Base-by-base conservation (phyloP, 2,888 invertebrate genomes). In the Electrophaes corylata region DNA sequence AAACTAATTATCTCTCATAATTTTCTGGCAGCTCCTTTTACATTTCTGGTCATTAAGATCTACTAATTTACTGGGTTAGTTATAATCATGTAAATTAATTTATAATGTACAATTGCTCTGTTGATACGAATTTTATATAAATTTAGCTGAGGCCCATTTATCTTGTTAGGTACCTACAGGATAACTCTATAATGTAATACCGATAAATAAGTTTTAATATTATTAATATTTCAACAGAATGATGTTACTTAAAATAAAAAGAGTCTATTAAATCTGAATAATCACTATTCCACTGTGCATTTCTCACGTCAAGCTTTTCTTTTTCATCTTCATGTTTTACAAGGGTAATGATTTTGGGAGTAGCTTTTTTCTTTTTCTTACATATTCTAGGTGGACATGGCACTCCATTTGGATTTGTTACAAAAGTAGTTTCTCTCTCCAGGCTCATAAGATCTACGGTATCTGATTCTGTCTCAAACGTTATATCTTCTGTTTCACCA, bases 311-410 rank as follows among this genome's bases (percentile, higher is more conserved):
- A 6, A 18, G 8, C 31, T 41, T 55, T 33, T 26, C 14, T 8
- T 10, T 2, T 2, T 29, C 26, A 6, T 23, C 16, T 4, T 18
- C 11, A 8, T 20, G 6, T 41, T 11, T 41, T 1, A 11, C 12
- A 8, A 49, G 19, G 1, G 47, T 43, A n/a, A 46, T 12, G n/a
- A 53, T 53, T 16, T 49, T 16, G 12, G 52, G 14, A 10, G 56
- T 60, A 2, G 40, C 39, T 45, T 33, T 43, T 1, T 2, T 40
- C 4, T 51, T 56, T 19, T 55, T 59, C 3, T 31, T 47, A 57
- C 64, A 66, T 0, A 43, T 20, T 23, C 48, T 57, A 14, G 51
- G 48, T 2, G 66, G 66, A 40, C 66, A 67, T 48, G 20, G 57
- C 6, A 52, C 8, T 5, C 56, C 52, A 10, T 45, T 31, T 10